Conservation (phyloP, 2,113 vertebrate species). For the Cynocephalus volans region DNA sequence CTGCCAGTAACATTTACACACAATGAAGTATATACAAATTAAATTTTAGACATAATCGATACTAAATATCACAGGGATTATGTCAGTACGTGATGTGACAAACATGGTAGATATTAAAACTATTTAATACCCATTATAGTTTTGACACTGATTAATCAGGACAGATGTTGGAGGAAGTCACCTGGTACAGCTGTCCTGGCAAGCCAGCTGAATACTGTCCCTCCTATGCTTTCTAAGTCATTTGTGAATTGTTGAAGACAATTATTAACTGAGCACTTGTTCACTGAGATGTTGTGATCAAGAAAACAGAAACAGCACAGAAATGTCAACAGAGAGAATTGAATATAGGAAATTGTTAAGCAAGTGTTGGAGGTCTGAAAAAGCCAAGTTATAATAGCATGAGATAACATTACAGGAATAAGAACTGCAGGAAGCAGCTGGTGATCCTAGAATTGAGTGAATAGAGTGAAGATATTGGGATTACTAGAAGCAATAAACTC, state of each 20-base stretch:
- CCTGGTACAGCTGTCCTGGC: not conserved
- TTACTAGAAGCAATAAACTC: constrained; percentile 1
- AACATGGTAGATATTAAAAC: not conserved
- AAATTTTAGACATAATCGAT: not conserved
- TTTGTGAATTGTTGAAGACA: not conserved
- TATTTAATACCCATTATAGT: not conserved
- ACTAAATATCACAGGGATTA: constrained; percentile 17
- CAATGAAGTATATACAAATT: not conserved
- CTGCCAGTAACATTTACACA: not conserved
- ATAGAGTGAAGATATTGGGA: not conserved
- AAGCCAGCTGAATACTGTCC: not conserved
- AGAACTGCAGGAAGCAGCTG: not conserved
- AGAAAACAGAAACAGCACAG: not conserved
- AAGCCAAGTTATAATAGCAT: not conserved
- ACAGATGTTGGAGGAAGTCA: not conserved
- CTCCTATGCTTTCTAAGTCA: not conserved
- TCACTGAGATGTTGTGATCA: not conserved
- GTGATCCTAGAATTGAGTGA: not conserved
- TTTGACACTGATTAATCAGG: not conserved
- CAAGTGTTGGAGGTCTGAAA: not conserved
- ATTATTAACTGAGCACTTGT: constrained; percentile 44
- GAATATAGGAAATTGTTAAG: constrained; percentile 31
- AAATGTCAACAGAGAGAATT: constrained; percentile 15
- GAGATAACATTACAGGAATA: not conserved
- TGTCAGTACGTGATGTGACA: not conserved